Percentiles rank a stretch among this genome's conserved stretches.
Evolutionary conservation across 2,113 vertebrate genomes (phyloP).

Genomic region (Sinocyclocheilus anophthalmus): DNA sequence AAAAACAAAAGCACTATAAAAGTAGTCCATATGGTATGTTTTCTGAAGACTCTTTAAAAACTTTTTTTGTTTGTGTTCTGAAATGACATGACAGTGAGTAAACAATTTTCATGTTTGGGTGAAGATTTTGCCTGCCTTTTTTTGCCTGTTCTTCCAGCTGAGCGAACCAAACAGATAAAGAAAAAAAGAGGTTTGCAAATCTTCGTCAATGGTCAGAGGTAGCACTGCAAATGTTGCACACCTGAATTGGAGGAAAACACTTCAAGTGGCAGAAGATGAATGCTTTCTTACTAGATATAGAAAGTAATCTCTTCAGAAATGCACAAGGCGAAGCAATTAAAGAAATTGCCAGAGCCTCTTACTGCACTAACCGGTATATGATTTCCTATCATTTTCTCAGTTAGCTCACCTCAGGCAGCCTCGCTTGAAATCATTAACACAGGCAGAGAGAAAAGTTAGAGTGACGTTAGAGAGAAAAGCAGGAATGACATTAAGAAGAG

Average conservation of each 20-base stretch:
- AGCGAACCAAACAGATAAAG: neutral
- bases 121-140: neutral
- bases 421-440: neutral
- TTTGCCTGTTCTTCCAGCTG: neutral
- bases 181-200: neutral
- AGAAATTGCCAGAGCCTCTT: conserved; percentile 15
- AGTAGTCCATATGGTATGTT: neutral
- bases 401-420: conserved; percentile 32
- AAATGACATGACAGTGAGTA: neutral
- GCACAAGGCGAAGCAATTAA: conserved; percentile 16
- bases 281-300: neutral
- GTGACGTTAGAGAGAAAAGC: neutral
- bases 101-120: neutral
- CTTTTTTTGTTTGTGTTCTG: neutral
- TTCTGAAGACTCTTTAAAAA: neutral
- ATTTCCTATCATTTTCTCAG: conserved; percentile 17
- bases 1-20: neutral
- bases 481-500: neutral
- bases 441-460: neutral
- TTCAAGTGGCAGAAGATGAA: neutral
- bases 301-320: neutral
- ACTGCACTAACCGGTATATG: neutral
- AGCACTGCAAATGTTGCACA: neutral
- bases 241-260: neutral
- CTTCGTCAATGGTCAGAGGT: neutral